phyloP scores from a whole-genome alignment of 2,797 vertebrate genomes.

The Hippocampus kuda region DNA sequence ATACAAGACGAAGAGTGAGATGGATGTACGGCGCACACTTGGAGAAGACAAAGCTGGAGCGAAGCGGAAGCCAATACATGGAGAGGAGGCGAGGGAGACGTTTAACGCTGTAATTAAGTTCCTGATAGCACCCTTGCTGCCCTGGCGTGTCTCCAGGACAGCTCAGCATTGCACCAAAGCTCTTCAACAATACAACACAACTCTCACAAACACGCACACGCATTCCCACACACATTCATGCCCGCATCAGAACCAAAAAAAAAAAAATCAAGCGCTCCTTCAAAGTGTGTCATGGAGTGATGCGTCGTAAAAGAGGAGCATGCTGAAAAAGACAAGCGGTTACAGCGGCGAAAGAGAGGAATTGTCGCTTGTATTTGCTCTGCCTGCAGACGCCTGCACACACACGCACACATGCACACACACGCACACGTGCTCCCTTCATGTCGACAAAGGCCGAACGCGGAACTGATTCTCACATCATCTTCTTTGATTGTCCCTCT shows the following conservation, averaged over 20 bases:
- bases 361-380: constrained; percentile 37
- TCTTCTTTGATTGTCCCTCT: background rate
- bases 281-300: constrained; percentile 37
- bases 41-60: constrained; percentile 8
- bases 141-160: constrained; percentile 55
- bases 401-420: constrained; percentile 4
- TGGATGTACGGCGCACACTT: constrained; percentile 18
- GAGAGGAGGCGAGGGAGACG: constrained; percentile 45
- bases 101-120: constrained; percentile 64
- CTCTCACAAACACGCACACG: background rate
- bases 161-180: constrained; percentile 46
- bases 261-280: constrained; percentile 36
- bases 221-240: constrained; percentile 12
- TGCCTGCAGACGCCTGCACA: background rate
- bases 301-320: constrained; percentile 37
- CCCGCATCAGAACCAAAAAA: constrained; percentile 35
- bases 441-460: constrained; percentile 21
- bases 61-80: constrained; percentile 26
- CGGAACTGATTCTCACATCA: background rate
- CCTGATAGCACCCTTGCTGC: constrained; percentile 56
- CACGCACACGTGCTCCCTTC: constrained; percentile 5
- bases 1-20: constrained; percentile 14
- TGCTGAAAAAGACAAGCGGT: constrained; percentile 36
- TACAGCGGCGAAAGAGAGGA: constrained; percentile 37
- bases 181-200: constrained; percentile 24